Base-by-base conservation (phyloP, 2,113 vertebrate genomes). In the Garra rufa region DNA sequence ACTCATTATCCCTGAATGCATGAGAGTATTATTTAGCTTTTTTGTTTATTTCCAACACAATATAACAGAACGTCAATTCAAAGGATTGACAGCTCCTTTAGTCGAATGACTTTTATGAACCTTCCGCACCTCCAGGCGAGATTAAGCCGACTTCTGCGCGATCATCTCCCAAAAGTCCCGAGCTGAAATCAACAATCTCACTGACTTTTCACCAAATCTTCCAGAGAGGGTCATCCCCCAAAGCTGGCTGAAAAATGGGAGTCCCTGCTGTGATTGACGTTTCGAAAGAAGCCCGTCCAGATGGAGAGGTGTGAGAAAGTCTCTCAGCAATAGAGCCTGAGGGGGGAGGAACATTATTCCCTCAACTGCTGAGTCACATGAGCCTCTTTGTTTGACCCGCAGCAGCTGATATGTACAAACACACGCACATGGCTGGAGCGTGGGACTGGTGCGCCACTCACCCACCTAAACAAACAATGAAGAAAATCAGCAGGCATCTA, bases 251-350 rank as follows among this genome's bases (percentile, higher is more conserved):
- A 90, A 87, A 90, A 89, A 83, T 87, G 81, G 87, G 86, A 86
- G 88, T 87, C 84, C 89, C 87, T 85, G 84, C 90, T 89, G 90
- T 89, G 89, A 90, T 86, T 88, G 88, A 89, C 88, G 28, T 85
- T 82, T 87, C 84, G 90, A 89, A 90, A 86, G 88, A 85, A 89
- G 85, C 84, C 70, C 9, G 84, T 83, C 88, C 90, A 91, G 88
- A 91, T 90, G 90, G 88, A 87, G 88, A 91, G 89, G 90, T 91
- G 89, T 89, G 87, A 89, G 89, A 88, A 89, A 87, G 41, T 76
- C 61, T 81, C 85, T 81, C 74, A 87, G 87, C 85, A 88, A 88
- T 76, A 78, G 84, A 86, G 76, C 85, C 85, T 85, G 76, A 83
- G 78, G 84, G 85, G 87, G 82, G 85, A 81, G 83, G 87, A 84